Evolutionary conservation across 2,797 vertebrate genomes (phyloP), one percentile per base, ranked within the genome.

Genomic region (Helicolenus hilgendorfi): DNA sequence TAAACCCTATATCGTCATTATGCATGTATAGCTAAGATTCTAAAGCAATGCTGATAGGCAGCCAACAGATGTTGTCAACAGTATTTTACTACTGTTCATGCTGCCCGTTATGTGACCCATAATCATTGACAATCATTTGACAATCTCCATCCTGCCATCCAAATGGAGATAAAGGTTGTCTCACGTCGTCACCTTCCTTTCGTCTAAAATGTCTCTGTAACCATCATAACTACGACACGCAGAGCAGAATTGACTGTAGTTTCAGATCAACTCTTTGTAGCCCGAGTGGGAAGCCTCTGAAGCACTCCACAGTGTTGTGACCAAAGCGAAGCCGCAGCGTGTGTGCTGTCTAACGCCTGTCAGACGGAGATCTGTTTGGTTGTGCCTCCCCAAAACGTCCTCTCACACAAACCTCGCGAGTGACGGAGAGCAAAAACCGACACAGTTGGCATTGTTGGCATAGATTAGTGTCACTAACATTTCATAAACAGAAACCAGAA

Each of bases 381-480:
- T 69, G 53, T 81, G 69, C 59, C 59, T 81, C 59, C 73, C 64
- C 64, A 65, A 68, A 87, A 82, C 2, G 41, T 88, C 63, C 63
- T 83, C 77, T 83, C 69, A 8, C 74, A 49, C 59, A 83, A 41
- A 55, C 63, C 31, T 14, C 3, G 18, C 59, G 69, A 55, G 65
- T 78, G 81, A 84, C 56, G 0, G 70, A 68, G 81, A 75, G 59
- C 49, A 75, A 81, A 68, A 68, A 77, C 18, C 33, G 2, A 31
- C 81, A 75, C 84, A 86, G 84, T 90, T 78, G 84, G 79, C 79
- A 84, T 79, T 81, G 81, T 76, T 92, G 85, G 64, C 78, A 86
- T 68, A 83, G 76, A 90, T 91, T 87, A 83, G 81, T 90, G 87
- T 88, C 88, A 87, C 63, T 79, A 64, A 58, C 62, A 18, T 72